Percentiles rank a stretch among this genome's conserved stretches.
These are phyloP conservation scores for Xestia c-nigrum DNA, from an alignment of 2,888 invertebrate species.

Conservation along the genomic window DNA sequence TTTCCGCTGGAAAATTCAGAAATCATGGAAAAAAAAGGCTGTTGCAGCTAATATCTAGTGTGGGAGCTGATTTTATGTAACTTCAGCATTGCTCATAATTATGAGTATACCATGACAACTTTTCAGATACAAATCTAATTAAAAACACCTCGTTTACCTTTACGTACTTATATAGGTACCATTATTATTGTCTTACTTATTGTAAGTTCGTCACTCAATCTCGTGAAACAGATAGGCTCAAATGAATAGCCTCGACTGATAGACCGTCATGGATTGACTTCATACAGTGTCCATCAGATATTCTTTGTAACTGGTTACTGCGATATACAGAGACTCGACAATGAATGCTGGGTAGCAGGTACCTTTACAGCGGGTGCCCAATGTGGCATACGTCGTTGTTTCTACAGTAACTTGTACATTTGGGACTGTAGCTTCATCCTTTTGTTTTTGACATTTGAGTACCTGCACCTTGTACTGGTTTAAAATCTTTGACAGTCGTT, in stretches of 20 bases:
- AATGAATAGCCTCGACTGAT: neutral
- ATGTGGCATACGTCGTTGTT: no score
- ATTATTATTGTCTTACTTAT: neutral
- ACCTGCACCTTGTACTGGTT: neutral
- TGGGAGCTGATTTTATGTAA: neutral
- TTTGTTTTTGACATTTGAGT: no score
- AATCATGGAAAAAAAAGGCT: neutral
- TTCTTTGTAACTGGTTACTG: conserved; percentile 14
- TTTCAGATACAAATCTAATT: neutral
- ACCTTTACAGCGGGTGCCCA: no score
- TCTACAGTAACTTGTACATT: neutral
- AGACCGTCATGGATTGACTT: neutral
- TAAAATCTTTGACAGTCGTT: neutral
- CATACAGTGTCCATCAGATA: conserved; percentile 12
- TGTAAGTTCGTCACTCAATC: neutral
- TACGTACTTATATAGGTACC: no score
- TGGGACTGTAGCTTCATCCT: neutral
- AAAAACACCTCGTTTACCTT: neutral
- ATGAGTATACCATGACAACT: neutral
- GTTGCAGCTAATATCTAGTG: neutral
- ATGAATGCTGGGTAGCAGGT: neutral
- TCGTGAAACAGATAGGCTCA: no score
- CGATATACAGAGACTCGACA: conserved; percentile 4
- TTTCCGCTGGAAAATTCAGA: neutral
- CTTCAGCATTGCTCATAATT: no score